A percentile compares a stretch with the other conserved stretches of the same genome.
Conservation (phyloP, 2,888 invertebrate genomes). For the Stratiomys singularior region DNA sequence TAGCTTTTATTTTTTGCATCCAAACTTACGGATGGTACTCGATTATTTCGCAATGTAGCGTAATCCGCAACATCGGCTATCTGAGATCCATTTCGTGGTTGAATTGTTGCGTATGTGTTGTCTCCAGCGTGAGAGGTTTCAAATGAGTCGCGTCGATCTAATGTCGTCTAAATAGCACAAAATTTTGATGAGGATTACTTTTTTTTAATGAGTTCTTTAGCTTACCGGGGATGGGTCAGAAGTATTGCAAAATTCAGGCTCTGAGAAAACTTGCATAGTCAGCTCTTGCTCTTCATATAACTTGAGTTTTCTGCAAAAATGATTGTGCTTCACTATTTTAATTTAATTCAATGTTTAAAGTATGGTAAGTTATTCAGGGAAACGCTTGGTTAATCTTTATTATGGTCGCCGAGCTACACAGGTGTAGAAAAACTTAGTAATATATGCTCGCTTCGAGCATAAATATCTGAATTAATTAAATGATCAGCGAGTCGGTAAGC, state of each 20-base stretch:
- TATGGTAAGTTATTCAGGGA: too few relatives aligned
- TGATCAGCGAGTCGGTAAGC: too few relatives aligned
- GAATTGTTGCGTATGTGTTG: constrained; percentile 66
- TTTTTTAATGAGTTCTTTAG: background rate
- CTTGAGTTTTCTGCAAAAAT: constrained; percentile 75
- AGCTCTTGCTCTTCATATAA: constrained; percentile 92
- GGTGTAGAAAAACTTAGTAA: too few relatives aligned
- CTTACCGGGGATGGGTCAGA: constrained; percentile 60
- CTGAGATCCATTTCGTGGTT: constrained; percentile 59
- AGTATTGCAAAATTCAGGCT: constrained; percentile 69
- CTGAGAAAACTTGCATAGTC: constrained; percentile 92
- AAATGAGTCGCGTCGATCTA: constrained; percentile 62
- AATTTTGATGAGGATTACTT: background rate
- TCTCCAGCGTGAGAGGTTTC: constrained; percentile 64
- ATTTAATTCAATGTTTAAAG: too few relatives aligned
- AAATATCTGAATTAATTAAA: too few relatives aligned
- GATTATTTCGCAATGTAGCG: constrained; percentile 64
- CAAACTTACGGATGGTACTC: constrained; percentile 62
- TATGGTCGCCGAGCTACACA: too few relatives aligned
- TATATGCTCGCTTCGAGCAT: too few relatives aligned
- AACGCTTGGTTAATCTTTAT: too few relatives aligned
- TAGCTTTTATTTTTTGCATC: background rate
- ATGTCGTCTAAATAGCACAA: constrained; percentile 56
- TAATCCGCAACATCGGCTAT: constrained; percentile 64
- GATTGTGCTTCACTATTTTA: too few relatives aligned